These are phyloP conservation scores for Plectropomus leopardus DNA, from an alignment of 2,113 vertebrate genomes.

Conservation along the genomic window DNA sequence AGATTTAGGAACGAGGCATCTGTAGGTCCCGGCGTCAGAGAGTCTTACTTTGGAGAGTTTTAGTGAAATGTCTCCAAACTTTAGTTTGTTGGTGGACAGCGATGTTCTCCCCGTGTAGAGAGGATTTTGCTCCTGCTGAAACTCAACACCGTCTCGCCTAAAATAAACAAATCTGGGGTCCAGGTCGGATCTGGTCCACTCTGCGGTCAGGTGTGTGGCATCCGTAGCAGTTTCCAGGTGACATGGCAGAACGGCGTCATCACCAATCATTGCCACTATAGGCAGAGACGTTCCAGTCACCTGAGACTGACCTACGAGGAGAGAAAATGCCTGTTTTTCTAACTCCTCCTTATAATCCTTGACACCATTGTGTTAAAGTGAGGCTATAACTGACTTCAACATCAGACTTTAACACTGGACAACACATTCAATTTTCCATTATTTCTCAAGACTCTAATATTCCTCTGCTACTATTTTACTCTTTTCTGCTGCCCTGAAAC, in stretches of 20 bases:
- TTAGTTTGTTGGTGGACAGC: neutral
- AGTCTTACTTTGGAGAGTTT: constrained; percentile 12
- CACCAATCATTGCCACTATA: constrained; percentile 21
- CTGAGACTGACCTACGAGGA: neutral
- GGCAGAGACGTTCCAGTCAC: neutral
- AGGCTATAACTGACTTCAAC: too few species aligned
- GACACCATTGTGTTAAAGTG: too few species aligned
- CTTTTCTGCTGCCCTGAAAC: too few species aligned
- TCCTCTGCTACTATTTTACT: too few species aligned
- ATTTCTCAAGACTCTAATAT: too few species aligned
- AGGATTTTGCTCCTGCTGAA: neutral
- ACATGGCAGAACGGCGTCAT: constrained; percentile 21
- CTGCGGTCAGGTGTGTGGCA: neutral
- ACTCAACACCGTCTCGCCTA: neutral
- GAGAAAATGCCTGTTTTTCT: neutral
- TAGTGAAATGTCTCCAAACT: constrained; percentile 32
- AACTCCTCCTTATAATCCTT: neutral
- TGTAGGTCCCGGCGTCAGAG: constrained; percentile 15
- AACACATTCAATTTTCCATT: too few species aligned
- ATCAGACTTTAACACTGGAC: too few species aligned
- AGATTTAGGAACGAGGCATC: neutral
- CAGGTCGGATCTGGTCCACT: constrained; percentile 3
- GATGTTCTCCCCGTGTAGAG: neutral
- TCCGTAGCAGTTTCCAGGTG: neutral
- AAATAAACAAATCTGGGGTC: neutral